Base-by-base conservation (phyloP, 2,113 vertebrate genomes). In the Aplodontia rufa region DNA sequence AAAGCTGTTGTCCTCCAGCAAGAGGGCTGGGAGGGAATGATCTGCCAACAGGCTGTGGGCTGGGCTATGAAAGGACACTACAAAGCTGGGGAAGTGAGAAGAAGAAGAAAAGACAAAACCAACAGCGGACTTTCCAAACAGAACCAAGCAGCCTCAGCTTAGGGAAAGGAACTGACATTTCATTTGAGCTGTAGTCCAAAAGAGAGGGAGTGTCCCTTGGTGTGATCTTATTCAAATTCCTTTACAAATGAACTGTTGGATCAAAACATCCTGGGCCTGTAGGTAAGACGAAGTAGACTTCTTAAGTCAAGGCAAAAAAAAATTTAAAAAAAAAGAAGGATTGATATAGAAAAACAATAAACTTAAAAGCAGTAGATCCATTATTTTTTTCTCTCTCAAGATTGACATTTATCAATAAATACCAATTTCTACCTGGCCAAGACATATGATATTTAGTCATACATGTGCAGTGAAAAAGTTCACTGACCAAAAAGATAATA, bases 391-490 rank as follows among this genome's bases (percentile, higher is more conserved):
- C 89, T 92, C 89, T 92, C 49, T 90, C 60, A 84, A 78, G 91
- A 94, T 76, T 96, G 96, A 92, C 95, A 95, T 97, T 93, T 96
- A 90, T 97, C 96, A 98, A 93, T 97, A 97, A 96, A 81, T 96
- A 96, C 96, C 89, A 88, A 37, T 80, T 97, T 96, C 87, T 94
- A 93, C 42, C 78, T 90, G 68, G 86, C 37, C 69, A 74, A 93
- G 91, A 90, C 86, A 95, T 68, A 35, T 92, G 85, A 81, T 87
- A 81, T 75, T 91, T 94, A 94, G 87, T 94, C 75, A 94, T 81
- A 87, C 37, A 49, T 96, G 79, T 96, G 55, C 55, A 95, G 81
- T 94, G 81, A 96, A 95, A 95, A 95, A 47, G 32, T 88, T 97
- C 91, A 91, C 89, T 92, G 93, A 49, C 89, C 79, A 79, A 94